Conservation (phyloP, 2,113 vertebrate genomes). For the Seriola rivoliana region DNA sequence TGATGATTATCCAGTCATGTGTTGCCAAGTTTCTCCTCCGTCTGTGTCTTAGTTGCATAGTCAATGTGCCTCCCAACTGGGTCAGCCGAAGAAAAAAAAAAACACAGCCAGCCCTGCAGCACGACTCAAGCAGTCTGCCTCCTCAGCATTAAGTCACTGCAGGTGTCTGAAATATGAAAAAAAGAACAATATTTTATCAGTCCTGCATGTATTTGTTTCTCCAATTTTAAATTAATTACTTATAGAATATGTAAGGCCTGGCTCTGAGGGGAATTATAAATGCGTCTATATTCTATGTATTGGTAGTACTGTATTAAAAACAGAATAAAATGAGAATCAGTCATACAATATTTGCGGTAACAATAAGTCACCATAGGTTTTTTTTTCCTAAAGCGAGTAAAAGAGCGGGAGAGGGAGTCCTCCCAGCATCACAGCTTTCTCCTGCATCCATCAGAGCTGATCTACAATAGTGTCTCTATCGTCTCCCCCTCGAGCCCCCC, state of each 20-base stretch:
- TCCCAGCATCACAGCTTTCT: conserved; percentile 20
- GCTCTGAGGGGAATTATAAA: background rate
- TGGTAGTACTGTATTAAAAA: background rate
- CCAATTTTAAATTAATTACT: background rate
- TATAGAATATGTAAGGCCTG: background rate
- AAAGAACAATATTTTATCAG: conserved; percentile 12
- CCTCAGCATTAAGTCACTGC: conserved; percentile 54
- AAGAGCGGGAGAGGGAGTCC: conserved; percentile 26
- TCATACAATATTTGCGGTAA: background rate
- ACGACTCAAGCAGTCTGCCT: conserved; percentile 53
- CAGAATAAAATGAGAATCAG: background rate
- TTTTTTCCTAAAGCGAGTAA: conserved; percentile 2
- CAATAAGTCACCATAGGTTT: conserved; percentile 1
- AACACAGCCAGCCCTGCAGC: conserved; percentile 46
- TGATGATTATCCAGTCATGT: conserved; percentile 72
- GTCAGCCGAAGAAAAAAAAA: conserved; percentile 59
- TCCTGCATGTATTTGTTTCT: conserved; percentile 4
- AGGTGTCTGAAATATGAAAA: conserved; percentile 52
- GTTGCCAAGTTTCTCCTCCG: conserved; percentile 63
- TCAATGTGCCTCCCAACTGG: conserved; percentile 75
- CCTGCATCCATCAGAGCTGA: conserved; percentile 43
- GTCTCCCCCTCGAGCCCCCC: background rate
- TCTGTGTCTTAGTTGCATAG: conserved; percentile 72
- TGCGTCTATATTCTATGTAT: background rate
- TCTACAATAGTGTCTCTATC: conserved; percentile 62